phyloP scores from a whole-genome alignment of 35 echinoderm and acorn worm genomes.

The Antedon bifida region DNA sequence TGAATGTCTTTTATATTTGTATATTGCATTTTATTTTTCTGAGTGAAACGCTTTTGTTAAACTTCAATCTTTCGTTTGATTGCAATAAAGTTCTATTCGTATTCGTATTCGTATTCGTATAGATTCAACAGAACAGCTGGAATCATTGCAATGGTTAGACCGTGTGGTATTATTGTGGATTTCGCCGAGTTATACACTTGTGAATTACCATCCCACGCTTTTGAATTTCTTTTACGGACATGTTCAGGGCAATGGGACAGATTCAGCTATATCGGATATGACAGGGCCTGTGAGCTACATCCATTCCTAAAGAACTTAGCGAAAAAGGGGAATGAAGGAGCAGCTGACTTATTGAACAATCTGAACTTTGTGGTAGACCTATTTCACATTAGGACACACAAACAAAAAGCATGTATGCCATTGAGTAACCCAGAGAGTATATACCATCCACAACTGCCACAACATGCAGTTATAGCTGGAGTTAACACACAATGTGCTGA shows the following conservation, averaged over 20 bases:
- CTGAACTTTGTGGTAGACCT: not conserved
- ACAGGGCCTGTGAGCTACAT: conserved; percentile 1
- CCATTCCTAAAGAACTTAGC: not conserved
- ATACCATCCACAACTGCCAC: not conserved
- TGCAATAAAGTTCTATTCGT: no score
- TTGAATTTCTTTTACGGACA: not conserved
- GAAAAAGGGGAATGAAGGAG: not conserved
- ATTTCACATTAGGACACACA: not conserved
- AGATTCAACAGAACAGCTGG: not conserved
- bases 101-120: no score
- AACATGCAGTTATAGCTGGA: not conserved
- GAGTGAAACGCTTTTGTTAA: no score
- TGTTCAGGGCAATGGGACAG: not conserved
- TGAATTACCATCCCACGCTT: not conserved
- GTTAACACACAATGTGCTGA: not conserved
- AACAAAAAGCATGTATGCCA: not conserved
- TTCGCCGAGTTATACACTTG: not conserved
- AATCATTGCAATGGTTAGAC: not conserved
- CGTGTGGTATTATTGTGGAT: not conserved
- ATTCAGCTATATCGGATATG: not conserved
- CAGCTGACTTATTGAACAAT: not conserved
- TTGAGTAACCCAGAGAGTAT: not conserved
- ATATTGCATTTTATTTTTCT: no score
- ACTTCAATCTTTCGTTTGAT: no score
- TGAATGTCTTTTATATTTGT: no score